phyloP scores from a whole-genome alignment of 2,797 vertebrate genomes.

The Scleropages formosus region DNA sequence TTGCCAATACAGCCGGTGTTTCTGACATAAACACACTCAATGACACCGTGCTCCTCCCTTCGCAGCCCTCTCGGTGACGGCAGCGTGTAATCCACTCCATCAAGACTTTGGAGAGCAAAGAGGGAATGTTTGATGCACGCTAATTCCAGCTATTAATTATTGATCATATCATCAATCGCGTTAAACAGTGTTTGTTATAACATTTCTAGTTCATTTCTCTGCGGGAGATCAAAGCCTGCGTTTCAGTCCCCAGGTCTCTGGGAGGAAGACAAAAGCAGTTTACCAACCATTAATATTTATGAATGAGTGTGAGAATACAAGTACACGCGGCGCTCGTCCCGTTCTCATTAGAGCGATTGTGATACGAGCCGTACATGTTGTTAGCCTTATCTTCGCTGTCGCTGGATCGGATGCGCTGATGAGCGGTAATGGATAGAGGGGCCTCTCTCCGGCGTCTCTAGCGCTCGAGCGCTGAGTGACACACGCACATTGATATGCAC shows the following conservation, averaged over 20 bases:
- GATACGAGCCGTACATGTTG: neutral
- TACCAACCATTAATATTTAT: slow-evolving; percentile 45
- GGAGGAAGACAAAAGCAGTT: slow-evolving; percentile 43
- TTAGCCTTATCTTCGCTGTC: neutral
- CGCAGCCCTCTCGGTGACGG: neutral
- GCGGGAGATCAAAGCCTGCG: slow-evolving; percentile 41
- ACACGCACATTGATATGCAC: neutral
- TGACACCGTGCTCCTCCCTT: slow-evolving; percentile 7
- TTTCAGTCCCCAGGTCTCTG: slow-evolving; percentile 34
- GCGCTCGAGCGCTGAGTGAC: neutral
- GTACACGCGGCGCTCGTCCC: neutral
- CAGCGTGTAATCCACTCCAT: neutral
- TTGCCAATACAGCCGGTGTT: neutral
- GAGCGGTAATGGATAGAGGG: neutral
- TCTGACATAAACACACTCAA: too few relatives aligned
- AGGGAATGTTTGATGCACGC: slow-evolving; percentile 32
- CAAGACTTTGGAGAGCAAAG: neutral
- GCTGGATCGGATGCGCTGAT: neutral
- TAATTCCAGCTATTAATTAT: slow-evolving; percentile 42
- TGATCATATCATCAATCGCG: slow-evolving; percentile 37
- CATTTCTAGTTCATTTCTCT: slow-evolving; percentile 32
- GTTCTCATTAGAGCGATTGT: slow-evolving; percentile 9
- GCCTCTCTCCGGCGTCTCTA: neutral
- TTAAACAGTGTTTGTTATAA: slow-evolving; percentile 34
- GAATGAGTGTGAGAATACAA: slow-evolving; percentile 35